Base-by-base conservation (phyloP, 2,888 invertebrate genomes). In the Agonopterix heracliana region DNA sequence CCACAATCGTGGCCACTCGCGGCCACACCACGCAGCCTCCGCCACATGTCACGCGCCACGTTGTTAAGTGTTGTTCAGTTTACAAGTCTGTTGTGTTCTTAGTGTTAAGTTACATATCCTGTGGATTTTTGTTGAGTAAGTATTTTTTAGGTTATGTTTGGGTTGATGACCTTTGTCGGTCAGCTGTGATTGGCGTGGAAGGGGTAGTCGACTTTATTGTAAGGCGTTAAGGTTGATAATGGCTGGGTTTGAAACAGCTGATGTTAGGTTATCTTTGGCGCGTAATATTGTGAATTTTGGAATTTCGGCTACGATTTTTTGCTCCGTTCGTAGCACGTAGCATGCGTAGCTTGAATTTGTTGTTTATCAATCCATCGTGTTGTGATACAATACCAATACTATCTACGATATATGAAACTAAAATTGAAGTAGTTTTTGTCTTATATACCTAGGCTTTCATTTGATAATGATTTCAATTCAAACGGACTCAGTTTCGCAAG, bases 21-120 rank as follows among this genome's bases (percentile, higher is more conserved):
- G 49, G 36, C n/a, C 44, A 17, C 12, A n/a, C 13, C 43, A 10
- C 43, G 47, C 35, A 5, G 11, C 38, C 4, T 9, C 11, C 12
- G 45, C 13, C 36, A 13, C 48, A 51, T 53, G 60, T 60, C 60
- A 55, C 61, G 64, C 34, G 34, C 34, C 45, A 50, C 46, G 48
- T 51, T 40, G 14, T 53, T 51, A 45, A 47, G 47, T 52, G 50
- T 11, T 14, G 36, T 50, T 47, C 38, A 44, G 45, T 49, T 26
- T 26, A 11, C 41, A n/a, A 26, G n/a, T 11, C 34, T 41, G 8
- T 47, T 47, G 36, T 47, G 44, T 46, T 49, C 14, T 45, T 7
- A n/a, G 11, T 34, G 26, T 44, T 14, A 26, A 26, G 26, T 26
- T 41, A 34, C 47, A 41, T 34, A 34, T 34, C 47, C 9, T 5